Evolutionary conservation across 2,113 vertebrate genomes (phyloP).

Genomic region (Dascyllus trimaculatus): DNA sequence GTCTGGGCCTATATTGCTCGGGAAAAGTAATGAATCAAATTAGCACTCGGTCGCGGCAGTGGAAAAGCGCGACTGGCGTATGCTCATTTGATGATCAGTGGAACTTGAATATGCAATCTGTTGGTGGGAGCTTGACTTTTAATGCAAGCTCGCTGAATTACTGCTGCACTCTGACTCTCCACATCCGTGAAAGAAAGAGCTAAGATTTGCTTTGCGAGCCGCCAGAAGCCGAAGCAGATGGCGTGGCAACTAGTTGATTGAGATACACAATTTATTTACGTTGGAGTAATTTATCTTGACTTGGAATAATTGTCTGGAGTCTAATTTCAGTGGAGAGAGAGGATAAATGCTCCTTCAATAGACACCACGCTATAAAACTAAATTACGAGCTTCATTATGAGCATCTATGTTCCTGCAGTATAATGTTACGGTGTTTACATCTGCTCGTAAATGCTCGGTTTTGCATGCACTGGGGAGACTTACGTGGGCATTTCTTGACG

Average conservation of each 20-base stretch:
- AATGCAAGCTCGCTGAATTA: constrained; percentile 22
- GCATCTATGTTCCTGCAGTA: not conserved
- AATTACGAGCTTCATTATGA: constrained; percentile 35
- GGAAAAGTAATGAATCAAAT: constrained; percentile 49
- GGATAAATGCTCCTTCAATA: constrained; percentile 39
- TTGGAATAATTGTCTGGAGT: constrained; percentile 43
- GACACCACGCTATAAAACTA: constrained; percentile 26
- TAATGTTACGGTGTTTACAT: not conserved
- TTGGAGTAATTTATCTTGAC: constrained; percentile 50
- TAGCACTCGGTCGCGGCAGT: constrained; percentile 8
- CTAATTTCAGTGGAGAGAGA: constrained; percentile 40
- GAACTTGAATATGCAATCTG: constrained; percentile 63
- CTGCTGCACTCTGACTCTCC: constrained; percentile 40
- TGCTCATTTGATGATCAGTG: constrained; percentile 60
- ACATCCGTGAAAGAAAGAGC: constrained; percentile 9
- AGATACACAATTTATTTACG: constrained; percentile 55
- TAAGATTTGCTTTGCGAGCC: constrained; percentile 39
- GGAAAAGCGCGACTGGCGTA: constrained; percentile 15
- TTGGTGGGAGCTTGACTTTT: constrained; percentile 36
- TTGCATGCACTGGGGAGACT: constrained; percentile 21
- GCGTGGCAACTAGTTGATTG: constrained; percentile 42
- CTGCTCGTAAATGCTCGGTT: not conserved
- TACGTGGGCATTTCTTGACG: constrained; percentile 98
- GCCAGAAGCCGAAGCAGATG: constrained; percentile 67
- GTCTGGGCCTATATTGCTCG: constrained; percentile 8